Base-by-base conservation (phyloP, 2,888 invertebrate species). In the Calephelis perditalis region DNA sequence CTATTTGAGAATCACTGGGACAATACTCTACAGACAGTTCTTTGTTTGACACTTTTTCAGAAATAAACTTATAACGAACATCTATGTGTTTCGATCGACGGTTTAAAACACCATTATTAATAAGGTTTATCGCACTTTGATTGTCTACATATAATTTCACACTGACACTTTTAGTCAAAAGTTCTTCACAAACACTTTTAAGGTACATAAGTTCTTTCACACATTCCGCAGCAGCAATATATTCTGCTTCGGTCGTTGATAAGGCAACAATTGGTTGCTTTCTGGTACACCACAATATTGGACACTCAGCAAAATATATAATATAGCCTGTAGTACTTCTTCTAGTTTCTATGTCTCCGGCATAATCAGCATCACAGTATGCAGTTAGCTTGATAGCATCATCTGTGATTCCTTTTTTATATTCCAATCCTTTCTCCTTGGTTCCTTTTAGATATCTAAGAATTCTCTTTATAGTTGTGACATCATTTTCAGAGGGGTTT, bases 261-360 rank as follows among this genome's bases (percentile, higher is more conserved):
- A 46, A 12, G n/a, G 46, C 11, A 9, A 75, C 71, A 58, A 67
- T 65, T 40, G 60, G 60, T 62, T 71, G 72, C 66, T 67, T 65
- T 63, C 66, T 64, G 62, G 70, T 68, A 36, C 61, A 63, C 77
- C 78, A 75, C 46, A 67, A 65, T 11, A 74, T 66, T 54, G 67
- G 65, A 37, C 68, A 70, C 58, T 66, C 67, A 65, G 62, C 60
- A n/a, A 68, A 35, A 7, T 60, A 67, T 56, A 70, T 71, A 5
- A 71, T 56, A 58, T 66, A 69, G 3, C 73, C 74, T 8, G 69
- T 69, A 7, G 65, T 67, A 7, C 71, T 71, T 45, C 65, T 67
- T 61, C 73, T 54, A 8, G 68, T 63, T 12, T 66, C 60, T n/a
- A 44, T 47, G 59, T 71, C 68, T 26, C 63, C 62, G 35, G 67